Conservation (phyloP, 23 tunicate genomes). For the Halocynthia roretzi region DNA sequence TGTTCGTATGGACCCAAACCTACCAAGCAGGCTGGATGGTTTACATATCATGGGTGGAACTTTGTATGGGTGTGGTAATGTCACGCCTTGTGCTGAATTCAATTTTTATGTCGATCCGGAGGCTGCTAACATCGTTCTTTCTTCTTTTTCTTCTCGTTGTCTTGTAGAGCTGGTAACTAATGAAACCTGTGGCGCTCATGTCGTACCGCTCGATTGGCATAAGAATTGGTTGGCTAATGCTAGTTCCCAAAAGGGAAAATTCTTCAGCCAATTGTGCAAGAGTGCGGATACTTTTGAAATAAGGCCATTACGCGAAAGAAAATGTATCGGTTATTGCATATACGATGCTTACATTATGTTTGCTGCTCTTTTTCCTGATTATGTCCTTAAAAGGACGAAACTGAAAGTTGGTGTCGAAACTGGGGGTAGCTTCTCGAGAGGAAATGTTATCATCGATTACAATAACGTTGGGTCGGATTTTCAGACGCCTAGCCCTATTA, state of each 20-base stretch:
- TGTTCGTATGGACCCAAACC: not conserved
- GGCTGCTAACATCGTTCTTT: conserved; percentile 16
- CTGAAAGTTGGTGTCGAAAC: conserved; percentile 10
- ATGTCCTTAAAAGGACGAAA: not conserved
- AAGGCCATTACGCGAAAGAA: not conserved
- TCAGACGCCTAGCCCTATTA: not conserved
- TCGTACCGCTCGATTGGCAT: not conserved
- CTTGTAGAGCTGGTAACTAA: not conserved
- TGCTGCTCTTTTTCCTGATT: not conserved
- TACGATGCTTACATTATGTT: conserved; percentile 5
- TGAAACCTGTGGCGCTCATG: conserved; percentile 15
- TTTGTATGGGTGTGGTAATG: conserved; percentile 17
- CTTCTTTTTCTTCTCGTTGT: conserved; percentile 6
- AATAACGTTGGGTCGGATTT: not conserved
- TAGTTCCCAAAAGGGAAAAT: not conserved
- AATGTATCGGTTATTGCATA: conserved; percentile 5
- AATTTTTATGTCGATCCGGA: conserved; percentile 34
- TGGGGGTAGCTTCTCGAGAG: conserved; percentile 12
- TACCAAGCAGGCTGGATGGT: conserved; percentile 17
- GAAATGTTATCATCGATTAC: conserved; percentile 15
- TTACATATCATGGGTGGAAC: conserved; percentile 29
- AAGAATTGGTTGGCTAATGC: not conserved
- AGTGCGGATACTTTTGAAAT: not conserved
- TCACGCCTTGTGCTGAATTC: conserved; percentile 27
- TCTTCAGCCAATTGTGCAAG: not conserved